Conservation (phyloP, 1,140 invertebrate species). For the Conopomorpha cramerella region DNA sequence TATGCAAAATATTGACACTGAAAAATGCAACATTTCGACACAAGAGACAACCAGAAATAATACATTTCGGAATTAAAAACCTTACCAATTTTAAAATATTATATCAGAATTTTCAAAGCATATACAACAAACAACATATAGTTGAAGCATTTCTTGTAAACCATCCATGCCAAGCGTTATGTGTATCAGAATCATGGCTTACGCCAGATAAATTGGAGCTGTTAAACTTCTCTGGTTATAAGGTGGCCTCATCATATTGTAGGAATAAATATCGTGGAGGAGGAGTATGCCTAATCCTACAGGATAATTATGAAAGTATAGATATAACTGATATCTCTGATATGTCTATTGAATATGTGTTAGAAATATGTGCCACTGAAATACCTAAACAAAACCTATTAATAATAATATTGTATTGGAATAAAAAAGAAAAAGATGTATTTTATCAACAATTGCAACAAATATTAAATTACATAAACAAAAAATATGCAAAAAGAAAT, state of each 20-base stretch:
- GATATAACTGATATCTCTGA: neutral
- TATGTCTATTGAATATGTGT: neutral
- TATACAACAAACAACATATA: too few species aligned
- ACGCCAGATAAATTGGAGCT: too few species aligned
- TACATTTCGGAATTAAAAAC: too few species aligned
- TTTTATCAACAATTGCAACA: conserved; percentile 1
- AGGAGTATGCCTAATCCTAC: conserved; percentile 1
- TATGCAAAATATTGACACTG: too few species aligned
- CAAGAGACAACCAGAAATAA: too few species aligned
- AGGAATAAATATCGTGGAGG: neutral
- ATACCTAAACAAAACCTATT: neutral
- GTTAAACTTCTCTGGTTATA: neutral
- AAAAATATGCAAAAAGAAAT: conserved; percentile 1
- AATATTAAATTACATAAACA: neutral
- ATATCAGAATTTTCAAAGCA: too few species aligned
- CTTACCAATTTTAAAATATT: too few species aligned
- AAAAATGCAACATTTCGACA: too few species aligned
- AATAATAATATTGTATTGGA: conserved; percentile 1
- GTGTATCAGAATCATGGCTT: too few species aligned
- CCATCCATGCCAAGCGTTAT: too few species aligned
- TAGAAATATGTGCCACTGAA: conserved; percentile 2
- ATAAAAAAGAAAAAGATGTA: neutral
- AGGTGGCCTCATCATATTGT: neutral
- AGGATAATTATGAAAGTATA: conserved; percentile 1
- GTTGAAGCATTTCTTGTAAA: too few species aligned